Base-by-base conservation (phyloP, 2,888 invertebrate genomes). In the Conomelus anceps region DNA sequence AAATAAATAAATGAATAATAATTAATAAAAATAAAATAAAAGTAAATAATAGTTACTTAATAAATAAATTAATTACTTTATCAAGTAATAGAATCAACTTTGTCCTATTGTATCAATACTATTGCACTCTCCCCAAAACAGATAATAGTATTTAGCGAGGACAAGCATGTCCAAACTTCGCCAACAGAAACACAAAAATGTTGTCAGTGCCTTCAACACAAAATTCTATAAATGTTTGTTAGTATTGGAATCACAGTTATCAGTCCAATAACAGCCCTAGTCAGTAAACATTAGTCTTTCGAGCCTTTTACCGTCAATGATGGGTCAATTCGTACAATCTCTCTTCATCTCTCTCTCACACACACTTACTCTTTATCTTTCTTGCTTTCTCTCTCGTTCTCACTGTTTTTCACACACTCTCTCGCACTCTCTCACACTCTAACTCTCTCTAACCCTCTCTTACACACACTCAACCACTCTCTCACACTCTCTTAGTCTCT, bases 261-360 rank as follows among this genome's bases (percentile, higher is more conserved):
- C 63, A 63, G 63, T n/a, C 20, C n/a, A n/a, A n/a, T n/a, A 4
- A 63, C 63, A 63, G 63, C n/a, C 20, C 63, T n/a, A 63, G 63
- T 63, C 6, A n/a, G 63, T 7, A 63, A 63, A 63, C n/a, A n/a
- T n/a, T 1, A 9, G 34, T 1, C 34, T 17, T 34, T 34, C 17
- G 34, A 63, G 63, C 63, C 63, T n/a, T 63, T 63, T n/a, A 63
- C 20, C n/a, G 63, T 63, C 63, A 63, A n/a, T n/a, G 63, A 20
- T 13, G 63, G n/a, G 7, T 63, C 63, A 63, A 63, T 63, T 63
- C 7, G 13, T n/a, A 63, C 63, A 89, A 22, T 89, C 22, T 89
- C 85, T 24, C 22, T 22, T 23, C 22, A 88, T 88, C 88, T 86
- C 88, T 89, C 89, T 89, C 89, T 23, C 89, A 89, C 89, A n/a